Evolutionary conservation across 92 coral and sea anemone species (phyloP), one percentile per base, ranked within the genome.

Genomic region (Porites divaricata): DNA sequence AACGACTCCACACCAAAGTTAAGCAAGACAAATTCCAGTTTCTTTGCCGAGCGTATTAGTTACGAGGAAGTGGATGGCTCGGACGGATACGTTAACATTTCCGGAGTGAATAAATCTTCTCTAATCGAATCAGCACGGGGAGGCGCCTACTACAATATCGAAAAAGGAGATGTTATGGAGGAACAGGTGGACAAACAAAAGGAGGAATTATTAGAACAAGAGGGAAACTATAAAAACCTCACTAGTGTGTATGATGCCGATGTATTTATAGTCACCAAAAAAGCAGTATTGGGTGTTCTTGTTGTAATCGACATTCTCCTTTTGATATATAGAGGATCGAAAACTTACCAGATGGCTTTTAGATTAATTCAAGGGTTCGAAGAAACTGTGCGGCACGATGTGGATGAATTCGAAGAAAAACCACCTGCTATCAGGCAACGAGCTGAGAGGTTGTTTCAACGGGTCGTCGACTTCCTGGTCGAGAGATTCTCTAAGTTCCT

Each of bases 291-390:
- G 67, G 88, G 86, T n/a, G 89, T 91, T 2, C 26, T 93, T 25
- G 91, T 85, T 16, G 64, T 89, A 9, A 86, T 93, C 8, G 97
- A 93, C 49, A 82, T 86, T 35, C 80, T 93, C 11, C 97, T 93
- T 10, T 86, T 93, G 2, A 86, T 93, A n/a, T 93, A 88, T 69
- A 90, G 97, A 2, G 70, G 89, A 71, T 53, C 93, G 16, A 85
- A 90, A 74, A 93, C 97, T 16, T 93, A 93, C 78, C 90, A 91
- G 71, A 80, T 82, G 7, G 93, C 85, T 22, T 59, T 93, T 61
- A 85, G 74, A 57, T 90, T 93, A 22, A 81, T 93, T 45, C 80
- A 88, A 70, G 97, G 97, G 35, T 93, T 93, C 67, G 94, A 88
- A 24, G 89, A 91, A 62, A 83, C 71, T 22, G 78, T 93, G 9